Percentiles rank a stretch among this genome's conserved stretches.
These are phyloP conservation scores for Helostoma temminkii DNA, from an alignment of 2,797 vertebrate species.

Conservation along the genomic window DNA sequence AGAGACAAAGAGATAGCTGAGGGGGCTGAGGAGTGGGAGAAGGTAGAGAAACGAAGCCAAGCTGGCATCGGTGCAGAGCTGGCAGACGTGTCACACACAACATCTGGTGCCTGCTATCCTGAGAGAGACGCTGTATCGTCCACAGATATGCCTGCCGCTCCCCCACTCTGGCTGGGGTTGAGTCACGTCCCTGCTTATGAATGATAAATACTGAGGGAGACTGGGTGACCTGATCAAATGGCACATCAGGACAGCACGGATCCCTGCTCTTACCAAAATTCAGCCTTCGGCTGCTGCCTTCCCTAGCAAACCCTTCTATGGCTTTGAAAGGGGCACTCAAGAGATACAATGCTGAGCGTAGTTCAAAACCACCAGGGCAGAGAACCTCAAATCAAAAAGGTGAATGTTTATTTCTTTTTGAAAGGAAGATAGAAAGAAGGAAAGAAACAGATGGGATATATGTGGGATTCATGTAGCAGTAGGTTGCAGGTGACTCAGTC, in stretches of 20 bases:
- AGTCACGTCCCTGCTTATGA: slow-evolving; percentile 60
- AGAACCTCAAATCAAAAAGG: slow-evolving; percentile 29
- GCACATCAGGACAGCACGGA: slow-evolving; percentile 45
- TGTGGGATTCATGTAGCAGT: slow-evolving; percentile 46
- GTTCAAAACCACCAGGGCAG: slow-evolving; percentile 4
- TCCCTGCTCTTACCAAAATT: slow-evolving; percentile 38
- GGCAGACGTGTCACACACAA: slow-evolving; percentile 59
- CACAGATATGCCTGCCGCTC: slow-evolving; percentile 52
- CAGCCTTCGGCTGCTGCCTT: slow-evolving; percentile 25
- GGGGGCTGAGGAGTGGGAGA: slow-evolving; percentile 9
- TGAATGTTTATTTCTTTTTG: slow-evolving; percentile 19
- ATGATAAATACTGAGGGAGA: slow-evolving; percentile 59
- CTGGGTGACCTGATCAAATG: slow-evolving; percentile 64
- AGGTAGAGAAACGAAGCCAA: slow-evolving; percentile 45
- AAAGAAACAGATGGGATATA: slow-evolving; percentile 37
- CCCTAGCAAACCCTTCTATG: slow-evolving; percentile 42
- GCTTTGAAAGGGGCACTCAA: slow-evolving; percentile 46
- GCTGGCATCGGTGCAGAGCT: slow-evolving; percentile 42
- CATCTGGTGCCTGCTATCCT: slow-evolving; percentile 69
- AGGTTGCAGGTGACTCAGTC: slow-evolving; percentile 64
- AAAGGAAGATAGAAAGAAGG: slow-evolving; percentile 14
- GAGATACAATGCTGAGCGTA: slow-evolving; percentile 22
- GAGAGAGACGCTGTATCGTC: slow-evolving; percentile 37
- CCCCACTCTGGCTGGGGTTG: slow-evolving; percentile 36
- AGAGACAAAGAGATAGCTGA: slow-evolving; percentile 17